Evolutionary conservation across 2,113 vertebrate genomes (phyloP), one percentile per base, ranked within the genome.

Genomic region (Brachyhypopomus gauderio): DNA sequence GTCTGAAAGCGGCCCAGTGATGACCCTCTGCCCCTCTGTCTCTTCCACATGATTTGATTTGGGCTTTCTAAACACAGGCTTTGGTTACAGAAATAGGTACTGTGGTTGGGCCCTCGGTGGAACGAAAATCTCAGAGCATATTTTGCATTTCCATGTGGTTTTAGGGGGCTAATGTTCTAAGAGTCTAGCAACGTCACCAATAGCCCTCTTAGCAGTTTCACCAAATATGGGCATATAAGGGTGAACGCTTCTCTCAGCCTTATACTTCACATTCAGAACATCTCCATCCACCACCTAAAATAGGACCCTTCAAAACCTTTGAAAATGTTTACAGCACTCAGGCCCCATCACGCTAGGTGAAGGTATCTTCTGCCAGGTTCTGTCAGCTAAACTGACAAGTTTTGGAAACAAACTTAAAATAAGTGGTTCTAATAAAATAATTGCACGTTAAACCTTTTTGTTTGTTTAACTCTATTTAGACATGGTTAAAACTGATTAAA

Each of bases 161-260:
- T 92, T 84, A 59, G 83, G 88, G 90, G 89, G 86, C 86, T 88
- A 72, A 85, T 41, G 82, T 72, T 87, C 83, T 85, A 86, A 77
- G 84, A 88, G 83, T 83, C 79, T 83, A 86, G 87, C 87, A 78
- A 85, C 58, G 25, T 83, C 77, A 75, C 90, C 78, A 77, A 56
- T 34, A 86, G 89, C 76, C 81, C 73, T 85, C 80, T 69, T 89
- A 82, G 87, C 75, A 85, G 85, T 92, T 87, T 93, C 90, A 91
- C 93, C 93, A 93, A 94, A 94, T 95, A 95, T 92, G 93, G 93
- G 86, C 91, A 94, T 91, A 84, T 84, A 82, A 86, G 87, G 91
- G 80, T 89, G 89, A 92, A 92, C 87, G 90, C 86, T 88, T 86
- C 86, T 85, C 83, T 83, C 80, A 82, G 88, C 80, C 52, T 52